Conservation (phyloP, 2,113 vertebrate genomes). For the Cryptoleucopteryx plumbea region DNA sequence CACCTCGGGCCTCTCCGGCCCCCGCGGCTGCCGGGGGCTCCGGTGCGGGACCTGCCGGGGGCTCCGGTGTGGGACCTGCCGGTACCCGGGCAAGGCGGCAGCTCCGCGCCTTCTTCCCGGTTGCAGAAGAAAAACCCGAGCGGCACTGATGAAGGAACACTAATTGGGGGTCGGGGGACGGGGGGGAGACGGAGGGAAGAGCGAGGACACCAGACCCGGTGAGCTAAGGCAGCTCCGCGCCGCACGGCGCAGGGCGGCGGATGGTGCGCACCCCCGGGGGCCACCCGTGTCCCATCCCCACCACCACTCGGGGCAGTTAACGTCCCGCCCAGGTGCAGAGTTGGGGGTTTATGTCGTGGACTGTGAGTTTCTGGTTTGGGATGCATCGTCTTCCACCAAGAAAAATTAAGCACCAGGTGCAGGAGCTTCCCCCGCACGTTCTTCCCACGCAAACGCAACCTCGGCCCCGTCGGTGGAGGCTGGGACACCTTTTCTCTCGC, state of each 20-base stretch:
- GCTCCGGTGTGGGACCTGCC: background rate
- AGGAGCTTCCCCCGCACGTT: background rate
- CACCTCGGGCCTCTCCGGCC: background rate
- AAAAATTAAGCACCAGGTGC: background rate
- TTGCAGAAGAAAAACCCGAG: background rate
- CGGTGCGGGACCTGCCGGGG: background rate
- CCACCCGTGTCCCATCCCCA: background rate
- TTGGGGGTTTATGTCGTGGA: rapidly evolving
- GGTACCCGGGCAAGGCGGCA: background rate
- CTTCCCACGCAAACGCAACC: background rate
- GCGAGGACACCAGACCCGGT: background rate
- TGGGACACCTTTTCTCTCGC: background rate
- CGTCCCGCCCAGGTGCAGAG: background rate
- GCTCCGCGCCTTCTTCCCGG: background rate
- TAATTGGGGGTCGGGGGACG: background rate
- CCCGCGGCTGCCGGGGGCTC: background rate
- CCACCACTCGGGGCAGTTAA: background rate
- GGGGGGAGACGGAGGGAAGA: background rate
- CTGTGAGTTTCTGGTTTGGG: background rate
- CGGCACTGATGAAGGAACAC: background rate
- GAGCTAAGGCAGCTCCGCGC: background rate
- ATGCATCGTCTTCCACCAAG: background rate
- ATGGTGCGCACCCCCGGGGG: background rate
- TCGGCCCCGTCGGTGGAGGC: background rate
- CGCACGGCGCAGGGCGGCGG: background rate